phyloP scores from a whole-genome alignment of 2,888 invertebrate species.

The Diploptera punctata region DNA sequence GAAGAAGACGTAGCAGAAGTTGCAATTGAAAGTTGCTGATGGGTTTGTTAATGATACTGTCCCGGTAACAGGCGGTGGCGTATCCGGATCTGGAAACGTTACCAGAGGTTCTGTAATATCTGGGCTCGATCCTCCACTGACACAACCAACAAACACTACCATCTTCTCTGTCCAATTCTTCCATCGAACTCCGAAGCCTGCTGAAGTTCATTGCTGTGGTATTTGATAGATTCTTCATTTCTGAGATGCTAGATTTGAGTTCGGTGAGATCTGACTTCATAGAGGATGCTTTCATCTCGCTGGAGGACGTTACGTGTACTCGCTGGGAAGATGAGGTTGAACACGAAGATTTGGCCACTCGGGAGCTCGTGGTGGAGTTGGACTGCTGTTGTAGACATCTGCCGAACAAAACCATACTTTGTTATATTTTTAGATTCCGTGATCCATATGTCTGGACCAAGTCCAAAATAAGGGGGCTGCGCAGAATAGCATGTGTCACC shows the following conservation, averaged over 20 bases:
- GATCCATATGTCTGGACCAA: background rate
- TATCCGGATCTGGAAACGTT: conserved; percentile 82
- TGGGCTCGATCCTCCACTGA: conserved; percentile 51
- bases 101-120: conserved; percentile 82
- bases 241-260: conserved; percentile 83
- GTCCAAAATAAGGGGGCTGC: background rate
- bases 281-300: conserved; percentile 82
- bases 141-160: conserved; percentile 30
- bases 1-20: conserved; percentile 47
- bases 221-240: conserved; percentile 77
- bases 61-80: conserved; percentile 60
- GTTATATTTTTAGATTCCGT: background rate
- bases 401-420: conserved; percentile 44
- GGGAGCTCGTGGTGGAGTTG: conserved; percentile 57
- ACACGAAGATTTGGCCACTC: conserved; percentile 59
- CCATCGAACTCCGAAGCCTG: conserved; percentile 73
- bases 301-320: conserved; percentile 61
- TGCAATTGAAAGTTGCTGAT: conserved; percentile 42
- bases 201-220: conserved; percentile 42
- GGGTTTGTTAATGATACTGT: conserved; percentile 54
- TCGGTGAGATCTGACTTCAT: conserved; percentile 81
- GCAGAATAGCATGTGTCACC: background rate
- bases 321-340: conserved; percentile 57
- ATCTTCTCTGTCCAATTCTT: conserved; percentile 63
- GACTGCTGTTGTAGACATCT: conserved; percentile 56